Base-by-base conservation (phyloP, 2,888 invertebrate genomes). In the Stomorhina lunata region DNA sequence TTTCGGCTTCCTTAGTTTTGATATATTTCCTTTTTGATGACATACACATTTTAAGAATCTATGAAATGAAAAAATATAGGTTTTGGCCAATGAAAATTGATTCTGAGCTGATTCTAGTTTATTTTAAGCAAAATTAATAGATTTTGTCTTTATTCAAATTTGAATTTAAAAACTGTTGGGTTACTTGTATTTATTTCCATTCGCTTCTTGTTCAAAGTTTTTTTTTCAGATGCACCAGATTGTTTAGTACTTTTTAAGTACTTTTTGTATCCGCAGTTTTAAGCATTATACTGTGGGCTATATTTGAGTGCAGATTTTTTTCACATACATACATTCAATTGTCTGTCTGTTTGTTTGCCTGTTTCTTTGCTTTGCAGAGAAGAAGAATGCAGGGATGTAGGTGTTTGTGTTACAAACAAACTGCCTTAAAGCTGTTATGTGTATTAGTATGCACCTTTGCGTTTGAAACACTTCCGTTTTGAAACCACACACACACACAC, bases 381-480 rank as follows among this genome's bases (percentile, higher is more conserved):
- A 17, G 61, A 4, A 20, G 59, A 15, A 59, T 10, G 53, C 25
- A 25, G 34, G 25, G 27, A 22, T 22, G 61, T 68, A 50, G 61
- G 4, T 29, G 6, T 69, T 59, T 20, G 59, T 2, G 29, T 22
- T 66, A 27, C 57, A 57, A 65, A 57, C 48, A 68, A 61, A 29
- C 40, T 43, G 53, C 59, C 68, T 77, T 29, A 57, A n/a, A 68
- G 22, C 48, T 29, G 37, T 45, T 68, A 20, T 59, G 22, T 10
- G 48, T 29, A n/a, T 25, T 12, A n/a, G 15, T 68, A 55, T 50
- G 48, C 57, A 53, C n/a, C 48, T 45, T 77, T 81, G 69, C 32
- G 50, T 81, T 81, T 79, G 53, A 75, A 75, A 29, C 59, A 79
- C 66, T 82, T 82, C 82, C 82, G 82, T 79, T 82, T 75, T 75